Base-by-base conservation (phyloP, 2,888 invertebrate species). In the Idaea aversata region DNA sequence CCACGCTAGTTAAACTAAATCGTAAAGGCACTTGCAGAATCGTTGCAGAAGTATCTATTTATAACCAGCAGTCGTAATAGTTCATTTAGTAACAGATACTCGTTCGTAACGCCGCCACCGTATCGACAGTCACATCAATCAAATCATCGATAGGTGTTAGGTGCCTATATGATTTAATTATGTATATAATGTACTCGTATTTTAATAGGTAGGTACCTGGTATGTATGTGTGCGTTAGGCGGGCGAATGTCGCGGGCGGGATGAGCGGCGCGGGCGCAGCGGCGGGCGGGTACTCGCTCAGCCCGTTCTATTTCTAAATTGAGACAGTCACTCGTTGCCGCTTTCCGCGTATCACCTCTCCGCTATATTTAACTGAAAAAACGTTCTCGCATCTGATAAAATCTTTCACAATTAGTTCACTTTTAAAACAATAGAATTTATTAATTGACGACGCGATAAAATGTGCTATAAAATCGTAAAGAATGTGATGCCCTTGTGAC, bases 231-330 rank as follows among this genome's bases (percentile, higher is more conserved):
- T 47, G 47, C 2, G 47, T 47, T 47, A 47, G 16, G 15, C 58
- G 58, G 16, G n/a, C 58, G 58, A 15, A 58, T 15, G 16, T 7
- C 59, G 76, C 64, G 78, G 72, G 67, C 74, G 79, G 76, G 70
- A 57, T 58, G 5, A n/a, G 58, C 58, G 58, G 58, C 63, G 72
- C 70, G 70, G 73, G 70, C 70, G 72, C 65, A 72, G 66, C 70
- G 72, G 68, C 70, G 71, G 73, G 72, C 70, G 65, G 71, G 66
- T 72, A 73, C 69, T 70, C 81, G 80, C 82, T 83, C 88, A 90
- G 92, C 90, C 90, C 87, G 90, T 86, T 90, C 93, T 92, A 91
- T 91, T 92, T 92, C 93, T 93, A 92, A 89, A 87, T 92, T 78
- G 87, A 92, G 92, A 91, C 91, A 91, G 92, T 92, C 91, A 87